Conservation (phyloP, 2,797 vertebrate genomes). For the Xenentodon cancila region DNA sequence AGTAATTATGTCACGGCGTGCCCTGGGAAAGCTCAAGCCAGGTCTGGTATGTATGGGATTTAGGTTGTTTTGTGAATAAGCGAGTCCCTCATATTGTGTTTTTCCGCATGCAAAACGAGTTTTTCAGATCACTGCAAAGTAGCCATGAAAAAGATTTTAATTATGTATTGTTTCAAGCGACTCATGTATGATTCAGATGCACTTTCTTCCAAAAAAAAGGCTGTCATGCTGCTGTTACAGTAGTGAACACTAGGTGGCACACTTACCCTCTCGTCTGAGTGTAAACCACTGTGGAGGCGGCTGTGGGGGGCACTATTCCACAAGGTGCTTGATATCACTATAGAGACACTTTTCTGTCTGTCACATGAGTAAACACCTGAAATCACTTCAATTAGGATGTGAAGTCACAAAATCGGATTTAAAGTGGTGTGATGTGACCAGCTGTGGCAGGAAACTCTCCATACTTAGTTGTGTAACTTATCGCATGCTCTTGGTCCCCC, state of each 20-base stretch:
- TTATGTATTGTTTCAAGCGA: constrained; percentile 18
- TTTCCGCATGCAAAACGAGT: neutral
- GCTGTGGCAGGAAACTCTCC: constrained; percentile 41
- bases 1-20: constrained; percentile 10
- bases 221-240: neutral
- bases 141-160: neutral
- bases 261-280: constrained; percentile 58
- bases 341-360: constrained; percentile 33
- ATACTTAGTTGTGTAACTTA: constrained; percentile 28
- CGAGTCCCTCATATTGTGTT: constrained; percentile 3
- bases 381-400: constrained; percentile 57
- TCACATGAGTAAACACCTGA: constrained; percentile 64
- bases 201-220: neutral
- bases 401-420: constrained; percentile 33
- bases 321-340: constrained; percentile 39
- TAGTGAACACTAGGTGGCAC: constrained; percentile 72
- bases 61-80: constrained; percentile 36
- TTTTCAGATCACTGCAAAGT: constrained; percentile 17
- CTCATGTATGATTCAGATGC: neutral
- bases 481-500: constrained; percentile 22
- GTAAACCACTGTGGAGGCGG: no score
- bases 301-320: constrained; percentile 21
- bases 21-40: constrained; percentile 35
- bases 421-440: constrained; percentile 48
- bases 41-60: constrained; percentile 40